These are phyloP conservation scores for Urophycis tenuis DNA, from an alignment of 2,797 vertebrate genomes.

Conservation along the genomic window DNA sequence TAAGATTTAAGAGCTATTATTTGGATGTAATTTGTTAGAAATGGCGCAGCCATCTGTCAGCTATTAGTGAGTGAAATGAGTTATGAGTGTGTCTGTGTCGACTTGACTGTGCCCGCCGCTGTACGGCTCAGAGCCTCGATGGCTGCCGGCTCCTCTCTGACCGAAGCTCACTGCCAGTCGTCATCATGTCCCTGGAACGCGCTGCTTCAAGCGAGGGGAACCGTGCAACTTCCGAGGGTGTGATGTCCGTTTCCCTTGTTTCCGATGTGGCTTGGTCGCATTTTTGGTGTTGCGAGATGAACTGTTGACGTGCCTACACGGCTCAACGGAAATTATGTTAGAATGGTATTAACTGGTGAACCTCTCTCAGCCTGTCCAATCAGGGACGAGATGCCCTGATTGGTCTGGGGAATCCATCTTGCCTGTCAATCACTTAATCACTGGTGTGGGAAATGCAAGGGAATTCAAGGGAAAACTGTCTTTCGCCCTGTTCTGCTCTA, in stretches of 20 bases:
- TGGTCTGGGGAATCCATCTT: neutral
- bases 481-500: neutral
- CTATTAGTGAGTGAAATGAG: neutral
- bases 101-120: neutral
- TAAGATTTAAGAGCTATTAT: neutral
- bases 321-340: neutral
- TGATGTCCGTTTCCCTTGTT: neutral
- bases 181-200: too few species aligned
- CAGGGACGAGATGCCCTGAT: neutral
- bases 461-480: neutral
- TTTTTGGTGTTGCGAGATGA: neutral
- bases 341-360: neutral
- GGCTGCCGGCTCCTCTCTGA: too few species aligned
- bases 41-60: neutral
- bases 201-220: too few species aligned
- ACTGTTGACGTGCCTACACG: neutral
- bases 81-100: neutral
- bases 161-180: too few species aligned
- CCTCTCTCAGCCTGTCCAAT: neutral
- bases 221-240: too few species aligned
- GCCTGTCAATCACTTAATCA: neutral
- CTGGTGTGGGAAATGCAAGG: neutral
- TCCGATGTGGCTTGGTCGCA: neutral
- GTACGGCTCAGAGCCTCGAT: too few species aligned
- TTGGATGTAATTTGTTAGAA: neutral